Base-by-base conservation (phyloP, 2,797 vertebrate species). In the Acomys russatus region DNA sequence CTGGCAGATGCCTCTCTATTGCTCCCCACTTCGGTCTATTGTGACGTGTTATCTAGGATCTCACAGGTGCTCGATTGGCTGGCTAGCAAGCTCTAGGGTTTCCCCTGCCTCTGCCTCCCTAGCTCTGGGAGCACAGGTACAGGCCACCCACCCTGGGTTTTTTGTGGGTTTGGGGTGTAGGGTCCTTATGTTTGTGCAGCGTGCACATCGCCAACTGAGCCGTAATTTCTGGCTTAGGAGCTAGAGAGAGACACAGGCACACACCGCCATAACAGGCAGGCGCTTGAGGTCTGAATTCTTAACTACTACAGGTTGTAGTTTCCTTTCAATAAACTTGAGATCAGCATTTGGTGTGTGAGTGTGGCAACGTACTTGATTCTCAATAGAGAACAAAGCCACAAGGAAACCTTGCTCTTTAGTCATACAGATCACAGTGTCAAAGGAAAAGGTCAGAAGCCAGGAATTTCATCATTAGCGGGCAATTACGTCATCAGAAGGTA, bases 301-400 rank as follows among this genome's bases (percentile, higher is more conserved):
- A 80, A 71, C 66, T 80, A 63, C 85, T 59, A 20, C 3, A 30
- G 30, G 23, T 22, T 71, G 10, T 28, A 30, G 33, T 79, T 94
- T 89, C 90, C 12, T 59, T 59, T 59, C 74, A 91, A 73, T 79
- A 66, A 10, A 91, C 86, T 86, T 95, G 49, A 92, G 56, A 49
- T 77, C 44, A 74, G 80, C 82, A 79, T 51, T 35, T 51, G 20
- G 25, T 51, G 25, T 83, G 22, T 56, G 64, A 74, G 23, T 89
- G n/a, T 28, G 9, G 66, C 73, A 73, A 18, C 74, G 38, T 95
- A 49, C 30, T 80, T 93, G 92, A 92, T 74, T 73, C 8, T 33
- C 17, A 94, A n/a, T 22, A 77, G 77, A 90, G 35, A 76, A 66
- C 71, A 90, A 30, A 91, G 6, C 10, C 71, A 64, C 18, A 22